Evolutionary conservation across 2,888 invertebrate species (phyloP), one percentile per base, ranked within the genome.

Genomic region (Eupithecia tripunctaria): DNA sequence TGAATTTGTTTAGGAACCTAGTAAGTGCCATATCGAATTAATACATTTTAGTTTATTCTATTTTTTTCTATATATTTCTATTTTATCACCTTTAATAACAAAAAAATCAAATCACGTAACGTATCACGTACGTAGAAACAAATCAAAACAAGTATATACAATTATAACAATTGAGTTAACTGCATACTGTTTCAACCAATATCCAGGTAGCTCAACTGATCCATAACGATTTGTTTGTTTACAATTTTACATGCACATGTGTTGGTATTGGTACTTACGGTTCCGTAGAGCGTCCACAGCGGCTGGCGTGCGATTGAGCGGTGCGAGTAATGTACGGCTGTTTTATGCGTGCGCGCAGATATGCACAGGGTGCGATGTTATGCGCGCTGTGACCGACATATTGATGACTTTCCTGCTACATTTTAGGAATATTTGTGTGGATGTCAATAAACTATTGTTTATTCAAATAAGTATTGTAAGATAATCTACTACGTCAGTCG

Each of bases 341-440:
- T 92, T 93, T 81, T 93, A 93, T 91, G 92, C 90, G 89, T 87
- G 41, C 71, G 85, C 89, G 88, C 89, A 74, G 80, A 51, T 68
- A 71, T 82, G 74, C 83, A 91, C 85, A 91, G 92, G 91, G 88
- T 93, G 93, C 80, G 73, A 83, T 60, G 79, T 27, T 38, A 38
- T 71, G 67, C 15, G 72, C 29, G 51, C 36, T 80, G 77, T 76
- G 74, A 76, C 79, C 66, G 43, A 79, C 78, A 79, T 65, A 68
- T 41, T 74, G 73, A 78, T 74, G 68, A 72, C 81, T 86, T 85
- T 85, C 84, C 84, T 84, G 74, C 32, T 84, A 29, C 51, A 70
- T 78, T 77, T 81, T 76, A 64, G 25, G 63, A 66, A 68, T 66
- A 64, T 41, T 15, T 7, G 60, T 36, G 29, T 67, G 1, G 29